Evolutionary conservation across 2,113 vertebrate genomes (phyloP), one percentile per base, ranked within the genome.

Genomic region (Osmerus mordax): DNA sequence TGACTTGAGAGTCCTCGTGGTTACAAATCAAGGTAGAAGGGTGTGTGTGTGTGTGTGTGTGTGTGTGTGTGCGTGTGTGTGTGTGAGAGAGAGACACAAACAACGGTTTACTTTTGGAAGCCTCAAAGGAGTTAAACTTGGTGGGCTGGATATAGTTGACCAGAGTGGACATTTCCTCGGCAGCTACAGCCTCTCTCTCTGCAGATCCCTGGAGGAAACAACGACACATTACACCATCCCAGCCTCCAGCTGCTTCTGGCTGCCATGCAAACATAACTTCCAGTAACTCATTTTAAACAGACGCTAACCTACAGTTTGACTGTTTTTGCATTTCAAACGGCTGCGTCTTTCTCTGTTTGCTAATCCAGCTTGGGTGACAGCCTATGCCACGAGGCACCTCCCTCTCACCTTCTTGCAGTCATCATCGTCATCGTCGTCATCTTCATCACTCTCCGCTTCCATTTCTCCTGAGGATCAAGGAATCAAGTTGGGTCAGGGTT

Each of bases 111-210:
- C 97, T 99, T 93, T 98, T 98, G 65, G 97, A 96, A 58, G 88
- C 91, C 87, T 99, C 97, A 75, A 99, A 99, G 18, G 95, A 94
- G 86, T 96, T 95, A 83, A 98, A 99, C 89, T 99, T 99, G 82
- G 97, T 96, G 0, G 97, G 97, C 77, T 99, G 97, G 81, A 99
- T 95, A 54, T 99, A 99, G 86, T 97, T 98, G 13, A 99, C 97
- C 78, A 99, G 91, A 69, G 96, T 99, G 32, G 97, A 99, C 97
- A 98, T 99, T 78, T 99, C 97, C 80, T 99, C 97, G 0, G 97
- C 97, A 25, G 97, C 97, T 84, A 96, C 94, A 0, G 96, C 97
- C 79, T 99, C 97, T 0, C 94, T 94, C 75, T 95, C 97, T 2
- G 95, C 95, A 0, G 97, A 97, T 0, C 96, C 97, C 97, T 99